Base-by-base conservation (phyloP, 1,140 invertebrate species). In the Apis laboriosa region DNA sequence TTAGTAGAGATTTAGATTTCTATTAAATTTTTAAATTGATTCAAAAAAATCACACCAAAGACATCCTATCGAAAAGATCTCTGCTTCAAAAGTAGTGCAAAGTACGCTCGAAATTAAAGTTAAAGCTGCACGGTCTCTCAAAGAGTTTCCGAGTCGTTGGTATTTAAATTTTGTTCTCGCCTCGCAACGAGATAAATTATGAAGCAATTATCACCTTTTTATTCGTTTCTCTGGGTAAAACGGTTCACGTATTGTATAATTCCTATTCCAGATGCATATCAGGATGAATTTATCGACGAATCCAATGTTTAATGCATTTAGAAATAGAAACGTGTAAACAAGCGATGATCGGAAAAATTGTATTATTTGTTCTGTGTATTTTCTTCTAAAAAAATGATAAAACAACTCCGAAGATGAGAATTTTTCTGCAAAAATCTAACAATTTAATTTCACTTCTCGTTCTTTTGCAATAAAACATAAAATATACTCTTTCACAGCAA, bases 191-290 rank as follows among this genome's bases (percentile, higher is more conserved):
- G 66, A 70, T 78, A 78, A 78, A 70, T 78, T 78, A 78, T 78
- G 77, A 66, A 24, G 77, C 77, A 70, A 78, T 78, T 84, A 86
- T 85, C 28, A 34, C 58, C 12, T 24, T 63, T 84, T 64, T 63
- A 24, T 60, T 64, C 58, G 58, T 70, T 78, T 78, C 60, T 15
- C 53, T 5, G 2, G n/a, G n/a, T 17, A 58, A 53, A 58, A 70
- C 28, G 53, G 53, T 51, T 78, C 76, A 60, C 53, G 7, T 49
- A 64, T 12, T 19, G 15, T 24, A 21, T 53, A 28, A 78, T 78
- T 70, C 34, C 55, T 11, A 28, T n/a, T n/a, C n/a, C 24, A 24
- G 55, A 9, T 17, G 66, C 43, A 43, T 51, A 58, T 34, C 34
- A 1, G 2, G n/a, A 0, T 58, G n/a, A 68, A 78, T 78, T 78